Base-by-base conservation (phyloP, 2,888 invertebrate genomes). In the Cetonia aurata region DNA sequence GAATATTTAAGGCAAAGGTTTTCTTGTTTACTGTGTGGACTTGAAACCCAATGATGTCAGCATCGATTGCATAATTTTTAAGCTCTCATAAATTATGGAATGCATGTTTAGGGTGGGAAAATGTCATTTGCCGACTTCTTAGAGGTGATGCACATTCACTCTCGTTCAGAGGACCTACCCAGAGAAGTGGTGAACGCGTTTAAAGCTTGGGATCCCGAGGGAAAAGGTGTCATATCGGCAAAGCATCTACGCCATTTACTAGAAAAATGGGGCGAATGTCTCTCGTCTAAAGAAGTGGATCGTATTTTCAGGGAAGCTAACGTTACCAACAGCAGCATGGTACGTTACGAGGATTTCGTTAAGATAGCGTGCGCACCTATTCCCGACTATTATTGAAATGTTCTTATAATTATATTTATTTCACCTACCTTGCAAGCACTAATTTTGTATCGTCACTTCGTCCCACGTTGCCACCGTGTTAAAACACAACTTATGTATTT, bases 111-210 rank as follows among this genome's bases (percentile, higher is more conserved):
- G 88, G 93, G 92, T 75, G 96, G 96, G 0, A 95, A 94, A 85
- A 95, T 96, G 93, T 93, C 93, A 0, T 98, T 98, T 84, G 96
- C 98, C 0, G 96, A 97, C 80, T 98, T 98, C 81, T 84, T 98
- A 56, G 96, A 98, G 81, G 94, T 97, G 0, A 96, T 98, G 95
- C 96, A 98, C 82, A 90, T 93, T 68, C 97, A 98, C 83, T 94
- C 93, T 33, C 87, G 90, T 42, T 92, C 92, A 6, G 96, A 96
- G 81, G 92, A 95, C 79, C 85, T 95, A 12, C 93, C 95, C 0
- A 89, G 89, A 78, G 95, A 96, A 87, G 92, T 95, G 71, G 91
- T 96, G 60, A 93, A 94, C 62, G 98, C 97, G 0, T 98, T 98
- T 84, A 90, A 90, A 82, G 96, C 97, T 0, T 95, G 92, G 9